Base-by-base conservation (phyloP, 2,888 invertebrate species). In the Rhingia campestris region DNA sequence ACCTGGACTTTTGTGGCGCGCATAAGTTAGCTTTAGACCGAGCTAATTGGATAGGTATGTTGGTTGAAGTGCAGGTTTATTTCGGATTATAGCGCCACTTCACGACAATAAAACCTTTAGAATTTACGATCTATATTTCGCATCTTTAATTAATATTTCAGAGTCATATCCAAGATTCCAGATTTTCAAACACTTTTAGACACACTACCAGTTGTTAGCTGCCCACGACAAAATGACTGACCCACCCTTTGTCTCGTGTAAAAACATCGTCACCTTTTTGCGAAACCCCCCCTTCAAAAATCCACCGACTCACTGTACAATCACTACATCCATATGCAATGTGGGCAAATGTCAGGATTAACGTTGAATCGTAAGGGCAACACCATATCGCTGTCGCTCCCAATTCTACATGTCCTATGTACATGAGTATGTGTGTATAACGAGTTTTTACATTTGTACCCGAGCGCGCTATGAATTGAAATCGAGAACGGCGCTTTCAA, bases 301-400 rank as follows among this genome's bases (percentile, higher is more conserved):
- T 41, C 22, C 43, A 45, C 9, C 32, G 53, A 67, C 64, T 37
- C 69, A 84, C 69, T 51, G 79, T 74, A 74, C 35, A 45, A 22
- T 61, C 47, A 69, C 33, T 51, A 70, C 66, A 81, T 81, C 64
- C 72, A 66, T 79, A 66, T 80, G 63, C 84, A 70, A 74, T 58
- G 70, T 22, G 74, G 53, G 80, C 84, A 84, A 84, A 84, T 80
- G 84, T 80, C 84, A 84, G 84, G 84, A 84, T 84, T 84, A 80
- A 64, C 84, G 53, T 84, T 53, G 70, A 80, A 61, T 70, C 64
- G 84, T 70, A 80, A 80, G 74, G 80, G 70, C 84, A 84, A 74
- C 80, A 84, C 58, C 53, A 70, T 63, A 41, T 67, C 56, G 35
- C 59, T 49, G 49, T 63, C 33, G 64, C 47, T 66, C 63, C 43